A percentile compares a stretch with the other conserved stretches of the same genome.
Evolutionary conservation across 2,888 invertebrate species (phyloP).

Genomic region (Pediacus dermestoides): DNA sequence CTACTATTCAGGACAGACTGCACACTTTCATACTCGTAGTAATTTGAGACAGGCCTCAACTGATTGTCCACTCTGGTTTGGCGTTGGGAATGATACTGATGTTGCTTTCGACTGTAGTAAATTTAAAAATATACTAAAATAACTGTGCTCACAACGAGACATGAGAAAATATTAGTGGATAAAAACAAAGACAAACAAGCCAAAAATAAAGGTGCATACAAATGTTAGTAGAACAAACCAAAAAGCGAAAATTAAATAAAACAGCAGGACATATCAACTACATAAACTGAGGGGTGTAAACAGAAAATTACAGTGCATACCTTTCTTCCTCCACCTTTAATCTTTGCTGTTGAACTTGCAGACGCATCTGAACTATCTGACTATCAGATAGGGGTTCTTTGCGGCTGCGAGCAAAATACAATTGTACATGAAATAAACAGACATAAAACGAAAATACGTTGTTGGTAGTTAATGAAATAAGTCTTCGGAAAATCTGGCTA

Average conservation of each 20-base stretch:
- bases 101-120: slow-evolving; percentile 58
- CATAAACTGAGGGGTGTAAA: slow-evolving; percentile 5
- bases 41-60: slow-evolving; percentile 73
- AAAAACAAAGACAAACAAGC: too few relatives aligned
- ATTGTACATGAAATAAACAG: too few relatives aligned
- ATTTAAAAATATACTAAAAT: too few relatives aligned
- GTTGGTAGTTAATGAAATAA: too few relatives aligned
- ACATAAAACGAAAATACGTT: too few relatives aligned
- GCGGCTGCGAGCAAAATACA: slow-evolving; percentile 53
- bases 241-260: slow-evolving; percentile 18
- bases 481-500: too few relatives aligned
- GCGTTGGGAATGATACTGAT: slow-evolving; percentile 62
- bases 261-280: slow-evolving; percentile 13
- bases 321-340: slow-evolving; percentile 80
- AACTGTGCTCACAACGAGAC: too few relatives aligned
- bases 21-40: slow-evolving; percentile 80
- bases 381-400: slow-evolving; percentile 74
- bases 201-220: slow-evolving; percentile 15
- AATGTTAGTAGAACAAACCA: slow-evolving; percentile 18
- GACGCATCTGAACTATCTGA: slow-evolving; percentile 77
- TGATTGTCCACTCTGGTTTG: slow-evolving; percentile 53
- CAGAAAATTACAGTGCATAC: slow-evolving; percentile 51
- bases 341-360: slow-evolving; percentile 73
- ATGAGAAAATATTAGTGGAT: too few relatives aligned
- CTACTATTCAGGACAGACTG: slow-evolving; percentile 56